phyloP scores from a whole-genome alignment of 1,140 invertebrate species.

The Danaus melanippus region DNA sequence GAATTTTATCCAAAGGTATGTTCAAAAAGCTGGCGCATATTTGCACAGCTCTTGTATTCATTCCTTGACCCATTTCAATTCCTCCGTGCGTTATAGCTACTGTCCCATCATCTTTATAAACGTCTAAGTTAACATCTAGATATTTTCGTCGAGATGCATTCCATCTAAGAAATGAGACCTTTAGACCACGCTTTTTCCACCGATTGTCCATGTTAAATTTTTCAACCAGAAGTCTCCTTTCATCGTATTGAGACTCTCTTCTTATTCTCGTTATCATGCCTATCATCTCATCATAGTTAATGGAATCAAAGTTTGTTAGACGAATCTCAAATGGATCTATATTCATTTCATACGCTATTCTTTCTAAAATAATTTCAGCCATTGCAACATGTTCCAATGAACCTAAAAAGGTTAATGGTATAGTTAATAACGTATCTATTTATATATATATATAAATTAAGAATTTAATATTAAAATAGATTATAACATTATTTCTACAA shows the following conservation, averaged over 20 bases:
- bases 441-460: background rate
- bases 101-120: slow-evolving; percentile 83
- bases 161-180: slow-evolving; percentile 79
- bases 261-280: slow-evolving; percentile 54
- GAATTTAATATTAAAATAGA: too few species aligned
- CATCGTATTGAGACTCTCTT: slow-evolving; percentile 73
- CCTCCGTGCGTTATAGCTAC: slow-evolving; percentile 83
- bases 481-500: too few species aligned
- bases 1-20: slow-evolving; percentile 78
- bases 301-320: slow-evolving; percentile 74
- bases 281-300: slow-evolving; percentile 43
- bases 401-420: slow-evolving; percentile 53
- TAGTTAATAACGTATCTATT: slow-evolving; percentile 5
- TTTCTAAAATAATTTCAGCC: slow-evolving; percentile 87
- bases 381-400: slow-evolving; percentile 77
- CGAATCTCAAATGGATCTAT: slow-evolving; percentile 81
- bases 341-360: slow-evolving; percentile 78
- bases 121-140: slow-evolving; percentile 76
- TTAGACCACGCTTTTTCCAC: slow-evolving; percentile 85
- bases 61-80: slow-evolving; percentile 88
- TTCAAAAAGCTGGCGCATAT: slow-evolving; percentile 79
- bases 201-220: slow-evolving; percentile 79
- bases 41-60: slow-evolving; percentile 83
- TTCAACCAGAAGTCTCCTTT: slow-evolving; percentile 71
- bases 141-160: slow-evolving; percentile 65